A percentile compares a stretch with the other conserved stretches of the same genome.
phyloP scores from a whole-genome alignment of 2,888 invertebrate genomes.

The Lepidocyrtoides sp. region DNA sequence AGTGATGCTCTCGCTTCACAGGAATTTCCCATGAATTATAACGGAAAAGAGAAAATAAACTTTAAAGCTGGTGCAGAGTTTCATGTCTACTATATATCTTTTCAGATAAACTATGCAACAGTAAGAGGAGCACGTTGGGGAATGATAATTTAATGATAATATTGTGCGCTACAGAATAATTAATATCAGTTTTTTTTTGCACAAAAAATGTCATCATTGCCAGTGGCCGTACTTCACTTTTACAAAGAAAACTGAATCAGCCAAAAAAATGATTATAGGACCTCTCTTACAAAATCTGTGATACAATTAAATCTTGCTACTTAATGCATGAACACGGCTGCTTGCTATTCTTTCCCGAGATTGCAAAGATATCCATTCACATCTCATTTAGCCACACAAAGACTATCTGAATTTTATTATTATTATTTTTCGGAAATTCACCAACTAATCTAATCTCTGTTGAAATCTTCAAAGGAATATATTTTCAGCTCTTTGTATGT shows the following conservation, averaged over 20 bases:
- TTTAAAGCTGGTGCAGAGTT: background rate
- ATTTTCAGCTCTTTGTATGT: too few relatives aligned
- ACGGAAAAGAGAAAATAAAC: constrained; percentile 6
- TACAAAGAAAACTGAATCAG: too few relatives aligned
- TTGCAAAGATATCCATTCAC: background rate
- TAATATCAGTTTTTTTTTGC: too few relatives aligned
- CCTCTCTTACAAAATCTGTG: too few relatives aligned
- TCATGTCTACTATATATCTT: background rate
- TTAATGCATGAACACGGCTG: constrained; percentile 2
- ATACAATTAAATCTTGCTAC: background rate
- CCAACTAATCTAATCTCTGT: constrained; percentile 31
- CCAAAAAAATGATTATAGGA: too few relatives aligned
- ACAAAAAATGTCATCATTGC: too few relatives aligned
- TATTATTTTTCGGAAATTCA: background rate
- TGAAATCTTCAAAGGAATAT: background rate
- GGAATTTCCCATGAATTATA: constrained; percentile 48
- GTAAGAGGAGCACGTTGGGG: background rate
- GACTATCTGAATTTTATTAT: background rate
- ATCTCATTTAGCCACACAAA: background rate
- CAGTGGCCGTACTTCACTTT: too few relatives aligned
- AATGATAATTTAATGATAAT: constrained; percentile 56
- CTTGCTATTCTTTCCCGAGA: background rate
- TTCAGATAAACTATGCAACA: background rate
- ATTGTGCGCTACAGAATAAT: background rate
- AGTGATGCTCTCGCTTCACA: constrained; percentile 29